Evolutionary conservation across 2,888 invertebrate species (phyloP).

Genomic region (Acrobasis consociella): DNA sequence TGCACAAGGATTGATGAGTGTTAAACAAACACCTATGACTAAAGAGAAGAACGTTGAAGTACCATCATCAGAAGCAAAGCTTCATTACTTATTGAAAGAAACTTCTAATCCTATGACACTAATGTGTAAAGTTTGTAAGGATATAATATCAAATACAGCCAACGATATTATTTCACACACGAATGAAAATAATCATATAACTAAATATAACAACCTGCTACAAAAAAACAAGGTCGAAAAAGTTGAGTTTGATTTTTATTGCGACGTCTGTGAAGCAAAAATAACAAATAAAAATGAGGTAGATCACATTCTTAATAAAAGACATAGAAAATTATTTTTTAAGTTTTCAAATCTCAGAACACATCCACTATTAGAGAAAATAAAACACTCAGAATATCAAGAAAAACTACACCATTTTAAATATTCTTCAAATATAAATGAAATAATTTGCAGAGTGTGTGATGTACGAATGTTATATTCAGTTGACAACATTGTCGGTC

Average conservation of each 20-base stretch:
- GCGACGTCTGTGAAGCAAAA: not conserved
- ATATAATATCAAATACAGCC: constrained; percentile 6
- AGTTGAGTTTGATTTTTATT: not conserved
- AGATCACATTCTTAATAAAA: too few relatives aligned
- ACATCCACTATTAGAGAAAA: too few relatives aligned
- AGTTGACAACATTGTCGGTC: not conserved
- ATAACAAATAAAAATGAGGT: too few relatives aligned
- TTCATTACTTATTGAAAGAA: constrained; percentile 28
- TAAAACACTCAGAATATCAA: too few relatives aligned
- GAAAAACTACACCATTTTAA: too few relatives aligned
- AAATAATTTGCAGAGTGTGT: not conserved
- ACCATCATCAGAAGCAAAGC: constrained; percentile 22
- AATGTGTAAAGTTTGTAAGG: constrained; percentile 24
- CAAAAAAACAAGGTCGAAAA: not conserved
- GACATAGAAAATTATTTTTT: too few relatives aligned
- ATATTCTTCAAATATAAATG: too few relatives aligned
- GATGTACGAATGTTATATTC: not conserved
- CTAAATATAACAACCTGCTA: constrained; percentile 20
- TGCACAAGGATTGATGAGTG: not conserved
- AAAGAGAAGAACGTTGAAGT: not conserved
- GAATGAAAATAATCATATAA: constrained; percentile 12
- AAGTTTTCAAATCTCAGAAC: too few relatives aligned
- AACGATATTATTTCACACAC: constrained; percentile 20
- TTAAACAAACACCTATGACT: not conserved
- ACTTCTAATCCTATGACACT: constrained; percentile 27